Evolutionary conservation across 2,888 invertebrate species (phyloP), one percentile per base, ranked within the genome.

Genomic region (Thyatira batis): DNA sequence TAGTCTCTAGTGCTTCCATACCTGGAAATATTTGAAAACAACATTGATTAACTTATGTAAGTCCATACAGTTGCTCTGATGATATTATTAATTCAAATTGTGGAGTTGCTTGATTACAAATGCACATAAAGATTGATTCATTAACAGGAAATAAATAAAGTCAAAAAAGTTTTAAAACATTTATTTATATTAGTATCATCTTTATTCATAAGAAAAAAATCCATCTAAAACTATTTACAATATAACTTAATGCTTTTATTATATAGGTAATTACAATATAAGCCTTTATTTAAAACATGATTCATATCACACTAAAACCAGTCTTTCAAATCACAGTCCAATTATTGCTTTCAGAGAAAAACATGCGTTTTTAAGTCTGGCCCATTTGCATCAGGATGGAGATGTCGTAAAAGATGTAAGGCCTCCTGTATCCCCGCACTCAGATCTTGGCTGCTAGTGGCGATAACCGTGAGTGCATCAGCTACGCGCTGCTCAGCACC

Each of bases 1-100:
- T 97, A 17, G 96, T 96, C 77, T 98, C 98, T 67, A 98, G 85
- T 0, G 98, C 97, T 85, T 98, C 98, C 95, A 98, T 96, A 33
- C 98, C 97, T 96, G 84, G 0, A 50, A 57, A 54, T 60, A 65
- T 44, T 21, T 50, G 53, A 17, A 53, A 13, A 27, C 17, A 17
- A 27, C n/a, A 17, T 13, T 25, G n/a, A 23, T 45, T n/a, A 21
- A 13, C 17, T 17, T 33, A 33, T 33, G 5, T 13, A 43, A 13
- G 43, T 43, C 20, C 43, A 43, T 43, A 43, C 43, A 13, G 20
- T n/a, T 33, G n/a, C 43, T 13, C 13, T 13, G 43, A 20, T n/a
- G n/a, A n/a, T n/a, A n/a, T n/a, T n/a, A n/a, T n/a, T n/a, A n/a
- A n/a, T n/a, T n/a, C n/a, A n/a, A n/a, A n/a, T n/a, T n/a, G n/a